These are phyloP conservation scores for Patella caerulea DNA, from an alignment of 2,888 invertebrate species.

Conservation along the genomic window DNA sequence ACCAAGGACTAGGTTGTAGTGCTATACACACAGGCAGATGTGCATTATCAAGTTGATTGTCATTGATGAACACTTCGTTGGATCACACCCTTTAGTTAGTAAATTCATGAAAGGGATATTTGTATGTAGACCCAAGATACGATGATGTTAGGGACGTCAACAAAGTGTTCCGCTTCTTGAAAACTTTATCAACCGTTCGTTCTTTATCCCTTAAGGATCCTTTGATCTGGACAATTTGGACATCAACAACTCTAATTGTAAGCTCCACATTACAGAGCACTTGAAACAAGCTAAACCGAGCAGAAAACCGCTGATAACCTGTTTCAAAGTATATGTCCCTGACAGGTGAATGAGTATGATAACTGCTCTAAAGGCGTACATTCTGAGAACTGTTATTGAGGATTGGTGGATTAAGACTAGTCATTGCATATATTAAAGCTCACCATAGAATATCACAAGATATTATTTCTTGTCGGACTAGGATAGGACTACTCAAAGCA, in stretches of 20 bases:
- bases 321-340: not conserved
- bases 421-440: not conserved
- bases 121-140: constrained; percentile 31
- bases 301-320: not conserved
- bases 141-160: constrained; percentile 30
- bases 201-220: no score
- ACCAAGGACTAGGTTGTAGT: constrained; percentile 28
- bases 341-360: not conserved
- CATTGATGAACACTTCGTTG: not conserved
- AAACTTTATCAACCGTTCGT: no score
- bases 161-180: no score
- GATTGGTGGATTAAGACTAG: not conserved
- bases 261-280: not conserved
- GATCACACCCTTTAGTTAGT: constrained; percentile 19
- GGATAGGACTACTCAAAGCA: not conserved
- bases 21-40: constrained; percentile 29
- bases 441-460: not conserved
- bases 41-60: not conserved
- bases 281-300: not conserved
- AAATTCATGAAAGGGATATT: constrained; percentile 38
- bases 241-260: not conserved
- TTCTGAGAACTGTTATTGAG: not conserved
- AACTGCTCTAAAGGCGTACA: not conserved
- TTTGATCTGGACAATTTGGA: not conserved
- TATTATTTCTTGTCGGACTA: not conserved